phyloP scores from a whole-genome alignment of 1,140 invertebrate species.

The Thaumatotibia leucotreta region DNA sequence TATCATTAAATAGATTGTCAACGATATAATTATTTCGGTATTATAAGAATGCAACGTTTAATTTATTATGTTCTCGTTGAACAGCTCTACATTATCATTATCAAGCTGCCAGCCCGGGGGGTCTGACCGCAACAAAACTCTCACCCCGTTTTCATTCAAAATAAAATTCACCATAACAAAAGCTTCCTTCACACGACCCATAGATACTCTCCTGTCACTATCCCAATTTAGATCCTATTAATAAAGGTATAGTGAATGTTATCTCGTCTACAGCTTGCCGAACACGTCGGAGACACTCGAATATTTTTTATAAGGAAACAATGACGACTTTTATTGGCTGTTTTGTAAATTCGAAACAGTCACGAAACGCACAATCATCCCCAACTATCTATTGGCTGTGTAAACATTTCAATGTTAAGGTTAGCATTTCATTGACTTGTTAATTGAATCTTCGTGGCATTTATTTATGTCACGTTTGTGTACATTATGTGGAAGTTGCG shows the following conservation, averaged over 20 bases:
- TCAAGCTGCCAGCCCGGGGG: conserved; percentile 24
- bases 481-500: no score
- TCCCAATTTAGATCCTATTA: conserved; percentile 1
- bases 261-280: not conserved
- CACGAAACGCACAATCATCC: conserved; percentile 60
- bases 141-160: conserved; percentile 37
- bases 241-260: not conserved
- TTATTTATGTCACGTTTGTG: not conserved
- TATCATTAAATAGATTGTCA: no score
- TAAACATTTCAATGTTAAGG: conserved; percentile 56
- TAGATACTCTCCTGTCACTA: not conserved
- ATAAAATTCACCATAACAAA: conserved; percentile 38
- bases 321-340: conserved; percentile 65
- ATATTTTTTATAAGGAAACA: conserved; percentile 57
- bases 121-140: conserved; percentile 36
- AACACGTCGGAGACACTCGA: conserved; percentile 26
- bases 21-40: no score
- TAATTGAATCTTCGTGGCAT: not conserved
- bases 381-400: conserved; percentile 51
- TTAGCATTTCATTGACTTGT: not conserved
- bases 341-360: conserved; percentile 65
- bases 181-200: not conserved
- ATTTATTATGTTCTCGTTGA: not conserved
- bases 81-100: not conserved
- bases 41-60: no score